Evolutionary conservation across 1,140 invertebrate species (phyloP).

Genomic region (Nephotettix cincticeps): DNA sequence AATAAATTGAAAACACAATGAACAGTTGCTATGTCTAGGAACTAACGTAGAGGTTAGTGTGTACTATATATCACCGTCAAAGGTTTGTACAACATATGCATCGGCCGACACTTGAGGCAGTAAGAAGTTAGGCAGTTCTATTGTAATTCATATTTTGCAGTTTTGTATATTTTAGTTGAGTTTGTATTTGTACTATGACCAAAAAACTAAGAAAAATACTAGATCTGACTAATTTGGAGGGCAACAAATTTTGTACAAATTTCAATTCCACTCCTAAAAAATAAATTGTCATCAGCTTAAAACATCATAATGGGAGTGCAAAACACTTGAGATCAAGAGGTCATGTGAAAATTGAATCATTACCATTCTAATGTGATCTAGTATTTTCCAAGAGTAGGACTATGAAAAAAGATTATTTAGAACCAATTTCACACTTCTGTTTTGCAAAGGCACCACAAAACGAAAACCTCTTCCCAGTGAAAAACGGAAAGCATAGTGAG

Average conservation of each 20-base stretch:
- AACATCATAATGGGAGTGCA: no score
- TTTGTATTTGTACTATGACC: constrained; percentile 7
- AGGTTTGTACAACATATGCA: neutral
- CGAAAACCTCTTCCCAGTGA: neutral
- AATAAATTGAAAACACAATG: neutral
- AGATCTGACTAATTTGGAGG: neutral
- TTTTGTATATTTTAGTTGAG: neutral
- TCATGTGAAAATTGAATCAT: no score
- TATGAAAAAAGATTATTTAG: neutral
- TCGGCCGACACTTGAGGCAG: neutral
- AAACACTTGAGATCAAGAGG: no score
- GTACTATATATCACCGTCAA: constrained; percentile 19
- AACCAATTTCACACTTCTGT: neutral
- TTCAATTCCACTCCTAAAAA: no score
- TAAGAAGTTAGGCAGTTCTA: constrained; percentile 19
- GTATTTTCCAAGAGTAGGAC: neutral
- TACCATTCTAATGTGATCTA: neutral
- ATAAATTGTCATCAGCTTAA: no score
- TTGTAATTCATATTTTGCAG: neutral
- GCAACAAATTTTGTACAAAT: no score
- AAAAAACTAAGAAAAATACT: constrained; percentile 10
- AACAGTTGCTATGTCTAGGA: constrained; percentile 3
- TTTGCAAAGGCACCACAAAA: constrained; percentile 10
- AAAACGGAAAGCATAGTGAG: constrained; percentile 2
- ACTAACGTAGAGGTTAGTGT: constrained; percentile 2